A percentile compares a stretch with the other conserved stretches of the same genome.
Conservation (phyloP, 2,113 vertebrate genomes). For the Cyprinus carpio region DNA sequence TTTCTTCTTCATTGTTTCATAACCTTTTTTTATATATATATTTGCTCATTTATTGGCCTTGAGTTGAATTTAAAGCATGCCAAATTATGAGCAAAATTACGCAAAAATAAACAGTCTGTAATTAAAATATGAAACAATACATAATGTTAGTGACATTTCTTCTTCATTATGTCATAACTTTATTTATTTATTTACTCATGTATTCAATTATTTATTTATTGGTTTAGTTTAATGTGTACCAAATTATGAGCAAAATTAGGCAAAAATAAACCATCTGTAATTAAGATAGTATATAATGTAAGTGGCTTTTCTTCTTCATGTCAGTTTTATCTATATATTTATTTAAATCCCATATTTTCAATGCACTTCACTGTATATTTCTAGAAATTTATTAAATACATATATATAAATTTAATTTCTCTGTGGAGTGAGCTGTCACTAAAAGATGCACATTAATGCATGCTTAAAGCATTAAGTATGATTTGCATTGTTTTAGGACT, state of each 20-base stretch:
- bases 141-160: too few species aligned
- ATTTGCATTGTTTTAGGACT: not conserved
- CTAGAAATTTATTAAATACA: not conserved
- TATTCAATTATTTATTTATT: too few species aligned
- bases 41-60: not conserved
- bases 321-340: not conserved
- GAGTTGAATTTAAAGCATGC: not conserved
- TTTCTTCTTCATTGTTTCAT: not conserved
- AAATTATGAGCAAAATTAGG: too few species aligned
- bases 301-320: not conserved
- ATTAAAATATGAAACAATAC: too few species aligned
- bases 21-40: not conserved
- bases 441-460: not conserved
- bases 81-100: not conserved
- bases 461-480: not conserved
- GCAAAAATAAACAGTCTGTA: not conserved
- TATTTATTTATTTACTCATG: not conserved
- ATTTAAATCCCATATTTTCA: not conserved
- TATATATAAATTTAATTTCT: not conserved
- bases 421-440: not conserved
- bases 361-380: not conserved
- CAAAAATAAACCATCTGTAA: too few species aligned
- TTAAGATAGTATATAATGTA: not conserved
- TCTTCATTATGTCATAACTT: too few species aligned
- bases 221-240: too few species aligned